Percentiles rank a stretch among this genome's conserved stretches.
Evolutionary conservation across 2,888 invertebrate species (phyloP).

Genomic region (Ditylenchus weischeri): DNA sequence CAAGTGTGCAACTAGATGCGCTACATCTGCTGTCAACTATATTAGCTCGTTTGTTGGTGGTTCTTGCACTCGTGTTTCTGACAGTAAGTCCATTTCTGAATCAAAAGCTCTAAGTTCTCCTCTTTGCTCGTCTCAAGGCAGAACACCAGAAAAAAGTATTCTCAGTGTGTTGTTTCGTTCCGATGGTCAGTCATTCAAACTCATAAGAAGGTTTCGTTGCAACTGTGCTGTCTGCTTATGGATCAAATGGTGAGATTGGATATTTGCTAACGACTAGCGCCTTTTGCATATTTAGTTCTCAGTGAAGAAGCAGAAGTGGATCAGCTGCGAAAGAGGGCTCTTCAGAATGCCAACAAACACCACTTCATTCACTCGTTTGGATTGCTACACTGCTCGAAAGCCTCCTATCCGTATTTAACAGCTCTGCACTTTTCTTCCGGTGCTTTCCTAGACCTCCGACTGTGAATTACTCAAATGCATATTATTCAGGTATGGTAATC

Average conservation of each 20-base stretch:
- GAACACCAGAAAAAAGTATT: no score
- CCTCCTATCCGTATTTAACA: slow-evolving; percentile 12
- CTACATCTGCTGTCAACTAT: no score
- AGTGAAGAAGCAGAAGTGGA: slow-evolving; percentile 5
- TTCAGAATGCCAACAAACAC: slow-evolving; percentile 17
- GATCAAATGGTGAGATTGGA: slow-evolving; percentile 15
- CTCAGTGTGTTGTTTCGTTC: no score
- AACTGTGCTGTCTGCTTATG: slow-evolving; percentile 19
- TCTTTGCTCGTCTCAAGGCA: no score
- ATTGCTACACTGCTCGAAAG: slow-evolving; percentile 1
- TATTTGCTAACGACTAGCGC: no score
- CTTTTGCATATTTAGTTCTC: no score
- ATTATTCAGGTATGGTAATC: slow-evolving; percentile 9
- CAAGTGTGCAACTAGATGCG: no score
- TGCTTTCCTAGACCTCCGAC: neutral
- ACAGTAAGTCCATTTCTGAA: no score
- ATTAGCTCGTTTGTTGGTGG: no score
- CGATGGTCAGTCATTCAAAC: no score
- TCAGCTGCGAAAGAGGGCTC: slow-evolving; percentile 13
- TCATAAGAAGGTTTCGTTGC: slow-evolving; percentile 10
- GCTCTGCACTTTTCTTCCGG: neutral
- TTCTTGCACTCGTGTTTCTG: no score
- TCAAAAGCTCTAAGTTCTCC: no score
- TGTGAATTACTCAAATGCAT: neutral
- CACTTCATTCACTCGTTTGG: slow-evolving; percentile 21